Base-by-base conservation (phyloP, 2,888 invertebrate species). In the Drosophila cognata region DNA sequence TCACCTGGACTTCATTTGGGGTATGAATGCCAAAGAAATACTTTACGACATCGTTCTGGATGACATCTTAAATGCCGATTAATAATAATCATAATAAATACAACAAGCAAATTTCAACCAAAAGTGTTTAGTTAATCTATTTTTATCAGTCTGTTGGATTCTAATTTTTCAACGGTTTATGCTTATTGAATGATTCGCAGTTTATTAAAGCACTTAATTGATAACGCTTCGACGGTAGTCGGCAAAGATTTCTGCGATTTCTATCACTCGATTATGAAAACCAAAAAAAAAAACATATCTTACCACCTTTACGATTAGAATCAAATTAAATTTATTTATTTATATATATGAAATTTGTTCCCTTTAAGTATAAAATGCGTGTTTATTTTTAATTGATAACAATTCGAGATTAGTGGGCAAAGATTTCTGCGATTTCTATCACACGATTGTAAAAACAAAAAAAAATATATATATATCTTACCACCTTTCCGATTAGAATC, bases 1-100 rank as follows among this genome's bases (percentile, higher is more conserved):
- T 36, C 91, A 91, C 31, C 76, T 91, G 35, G 92, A 91, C 71
- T 91, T 84, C 64, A 56, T 91, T 18, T 91, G 89, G 90, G 91
- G 89, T 6, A 0, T 91, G 5, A 82, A 89, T 58, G 31, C 85
- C 16, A 86, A 74, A 56, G 86, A 89, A 60, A 79, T 88, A 43
- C 71, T 91, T 28, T 91, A 92, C 41, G 59, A 92, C 28, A 68
- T 28, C 4, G 65, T 91, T 28, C 65, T 91, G 6, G 74, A 80
- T 6, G 92, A 91, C 55, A 81, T 91, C 2, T 13, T 3, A 16
- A 78, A 74, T 38, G 83, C 90, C 18, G 83, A 83, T 66, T 25
- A 6, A 16, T 28, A 57, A 38, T 25, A 80, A 66, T 25, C 51
- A 35, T 31, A 85, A 66, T 60, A 78, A 75, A 73, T 1, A 29